These are phyloP conservation scores for Alloscopus bannaensis DNA, from an alignment of 2,888 invertebrate species.

Conservation along the genomic window DNA sequence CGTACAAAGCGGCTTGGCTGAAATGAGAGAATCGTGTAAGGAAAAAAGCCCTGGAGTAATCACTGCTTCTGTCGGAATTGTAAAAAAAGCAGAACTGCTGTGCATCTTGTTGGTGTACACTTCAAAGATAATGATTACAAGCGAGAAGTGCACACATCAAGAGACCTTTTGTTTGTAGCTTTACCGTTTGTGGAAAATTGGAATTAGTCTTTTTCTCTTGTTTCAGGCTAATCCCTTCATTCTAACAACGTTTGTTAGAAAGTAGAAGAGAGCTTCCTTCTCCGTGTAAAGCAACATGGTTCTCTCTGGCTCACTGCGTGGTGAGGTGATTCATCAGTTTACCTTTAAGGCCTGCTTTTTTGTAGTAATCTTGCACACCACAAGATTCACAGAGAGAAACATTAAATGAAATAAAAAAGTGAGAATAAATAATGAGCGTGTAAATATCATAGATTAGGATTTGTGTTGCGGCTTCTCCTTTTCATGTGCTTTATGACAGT, in stretches of 20 bases:
- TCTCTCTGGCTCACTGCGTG: no score
- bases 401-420: no score
- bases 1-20: not conserved
- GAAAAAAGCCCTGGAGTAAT: slow-evolving; percentile 45
- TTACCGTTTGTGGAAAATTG: slow-evolving; percentile 25
- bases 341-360: no score
- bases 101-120: not conserved
- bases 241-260: slow-evolving; percentile 13
- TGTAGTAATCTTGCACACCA: no score
- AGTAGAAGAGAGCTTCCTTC: no score
- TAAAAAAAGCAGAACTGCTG: slow-evolving; percentile 1
- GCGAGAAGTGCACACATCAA: not conserved
- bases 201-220: slow-evolving; percentile 3
- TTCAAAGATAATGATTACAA: slow-evolving; percentile 26
- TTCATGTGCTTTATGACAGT: slow-evolving; percentile 41
- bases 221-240: slow-evolving; percentile 32
- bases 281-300: no score
- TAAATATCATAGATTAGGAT: slow-evolving; percentile 62
- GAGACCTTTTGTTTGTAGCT: slow-evolving; percentile 17
- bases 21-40: not conserved
- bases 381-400: no score
- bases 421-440: slow-evolving; percentile 62
- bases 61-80: slow-evolving; percentile 37
- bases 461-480: slow-evolving; percentile 61
- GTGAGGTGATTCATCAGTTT: no score